Evolutionary conservation across 2,113 vertebrate genomes (phyloP).

Genomic region (Gadus chalcogrammus): DNA sequence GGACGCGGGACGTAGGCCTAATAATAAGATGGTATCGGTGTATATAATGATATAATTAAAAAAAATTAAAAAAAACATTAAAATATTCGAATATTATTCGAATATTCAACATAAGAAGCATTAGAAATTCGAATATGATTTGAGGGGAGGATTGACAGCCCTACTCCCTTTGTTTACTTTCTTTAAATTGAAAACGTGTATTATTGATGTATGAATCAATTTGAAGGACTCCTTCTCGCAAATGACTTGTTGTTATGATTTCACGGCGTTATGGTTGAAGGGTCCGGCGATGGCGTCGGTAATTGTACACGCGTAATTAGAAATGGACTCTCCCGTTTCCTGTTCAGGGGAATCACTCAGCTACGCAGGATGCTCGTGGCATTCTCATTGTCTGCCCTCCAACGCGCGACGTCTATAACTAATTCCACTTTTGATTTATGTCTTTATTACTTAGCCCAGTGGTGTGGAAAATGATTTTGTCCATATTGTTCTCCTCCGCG

Average conservation of each 20-base stretch:
- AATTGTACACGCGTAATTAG: slow-evolving; percentile 61
- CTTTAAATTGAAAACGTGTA: not conserved
- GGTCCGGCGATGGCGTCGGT: slow-evolving; percentile 50
- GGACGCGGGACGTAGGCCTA: no score
- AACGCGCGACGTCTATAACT: slow-evolving; percentile 37
- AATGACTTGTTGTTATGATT: slow-evolving; percentile 30
- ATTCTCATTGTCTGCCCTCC: slow-evolving; percentile 52
- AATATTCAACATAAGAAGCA: no score
- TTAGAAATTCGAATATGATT: no score
- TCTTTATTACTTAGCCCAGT: slow-evolving; percentile 64
- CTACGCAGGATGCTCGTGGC: slow-evolving; percentile 38
- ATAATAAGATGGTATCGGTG: no score
- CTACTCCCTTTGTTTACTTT: not conserved
- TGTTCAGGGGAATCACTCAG: slow-evolving; percentile 59
- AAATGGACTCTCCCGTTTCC: slow-evolving; percentile 59
- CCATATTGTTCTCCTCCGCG: slow-evolving; percentile 41
- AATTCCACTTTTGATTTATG: slow-evolving; percentile 65
- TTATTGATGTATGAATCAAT: no score
- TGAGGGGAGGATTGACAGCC: no score
- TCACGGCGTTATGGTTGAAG: slow-evolving; percentile 6
- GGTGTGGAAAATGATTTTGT: slow-evolving; percentile 61
- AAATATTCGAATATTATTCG: no score
- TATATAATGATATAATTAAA: no score
- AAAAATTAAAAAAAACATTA: no score
- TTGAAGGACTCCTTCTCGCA: slow-evolving; percentile 18